phyloP scores from a whole-genome alignment of 2,797 vertebrate species.

The Rhabdophis nuchalis region DNA sequence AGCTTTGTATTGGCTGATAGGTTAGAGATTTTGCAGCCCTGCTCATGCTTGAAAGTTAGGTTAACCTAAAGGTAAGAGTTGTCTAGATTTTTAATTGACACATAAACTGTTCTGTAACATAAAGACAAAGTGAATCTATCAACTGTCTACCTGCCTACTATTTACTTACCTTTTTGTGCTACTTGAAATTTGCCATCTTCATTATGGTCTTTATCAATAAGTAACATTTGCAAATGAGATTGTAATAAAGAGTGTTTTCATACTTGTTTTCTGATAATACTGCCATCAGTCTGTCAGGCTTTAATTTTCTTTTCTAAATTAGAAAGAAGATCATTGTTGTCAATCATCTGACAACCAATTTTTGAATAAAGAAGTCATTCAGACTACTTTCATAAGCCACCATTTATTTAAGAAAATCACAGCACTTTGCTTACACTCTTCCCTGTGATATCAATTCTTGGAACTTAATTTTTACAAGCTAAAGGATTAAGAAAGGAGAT shows the following conservation, averaged over 20 bases:
- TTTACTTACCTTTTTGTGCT: not conserved
- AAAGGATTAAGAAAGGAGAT: not conserved
- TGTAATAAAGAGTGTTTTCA: not conserved
- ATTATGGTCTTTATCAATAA: not conserved
- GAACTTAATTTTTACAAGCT: not conserved
- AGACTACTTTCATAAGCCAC: not conserved
- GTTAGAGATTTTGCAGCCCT: not conserved
- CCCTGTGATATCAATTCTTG: not conserved
- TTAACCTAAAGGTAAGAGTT: not conserved
- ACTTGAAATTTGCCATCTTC: not conserved
- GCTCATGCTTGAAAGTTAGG: not conserved
- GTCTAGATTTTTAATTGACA: not conserved
- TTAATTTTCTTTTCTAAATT: not conserved
- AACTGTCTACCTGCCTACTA: not conserved
- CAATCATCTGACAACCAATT: not conserved
- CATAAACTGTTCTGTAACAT: not conserved
- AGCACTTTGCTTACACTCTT: not conserved
- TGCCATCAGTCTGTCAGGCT: not conserved
- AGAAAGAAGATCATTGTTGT: not conserved
- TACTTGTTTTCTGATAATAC: not conserved
- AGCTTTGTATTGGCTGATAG: not conserved
- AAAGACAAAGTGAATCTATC: not conserved
- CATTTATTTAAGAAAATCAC: not conserved
- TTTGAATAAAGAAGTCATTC: constrained; percentile 1
- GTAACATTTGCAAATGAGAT: not conserved